Conservation (phyloP, 1,140 invertebrate species). For the Heliconius eleuchia region DNA sequence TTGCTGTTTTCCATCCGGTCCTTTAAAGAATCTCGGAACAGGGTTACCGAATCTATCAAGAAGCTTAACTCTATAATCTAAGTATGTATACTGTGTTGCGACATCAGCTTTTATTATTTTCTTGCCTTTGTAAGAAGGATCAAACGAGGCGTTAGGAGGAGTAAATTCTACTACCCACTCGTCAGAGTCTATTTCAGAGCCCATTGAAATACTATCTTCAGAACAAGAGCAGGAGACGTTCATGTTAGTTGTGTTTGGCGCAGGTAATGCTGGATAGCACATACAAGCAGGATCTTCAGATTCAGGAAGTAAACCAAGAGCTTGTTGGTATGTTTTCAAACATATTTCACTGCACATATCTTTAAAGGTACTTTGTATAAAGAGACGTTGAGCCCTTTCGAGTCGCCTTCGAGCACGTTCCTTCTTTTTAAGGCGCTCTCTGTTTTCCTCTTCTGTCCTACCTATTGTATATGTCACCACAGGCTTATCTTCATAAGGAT, state of each 20-base stretch:
- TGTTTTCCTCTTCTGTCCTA: conserved; percentile 71
- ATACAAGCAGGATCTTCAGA: conserved; percentile 62
- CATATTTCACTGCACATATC: conserved; percentile 74
- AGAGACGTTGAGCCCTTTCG: conserved; percentile 64
- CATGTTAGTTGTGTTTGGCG: conserved; percentile 47
- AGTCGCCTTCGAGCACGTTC: conserved; percentile 60
- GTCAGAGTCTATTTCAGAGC: conserved; percentile 68
- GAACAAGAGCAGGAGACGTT: conserved; percentile 69
- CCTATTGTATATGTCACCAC: conserved; percentile 67
- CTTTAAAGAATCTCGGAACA: conserved; percentile 69
- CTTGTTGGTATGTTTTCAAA: conserved; percentile 74
- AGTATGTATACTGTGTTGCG: conserved; percentile 63
- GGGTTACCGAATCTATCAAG: conserved; percentile 65
- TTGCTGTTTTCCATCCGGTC: conserved; percentile 68
- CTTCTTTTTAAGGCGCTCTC: conserved; percentile 58
- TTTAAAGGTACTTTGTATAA: conserved; percentile 69
- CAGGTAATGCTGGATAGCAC: conserved; percentile 58
- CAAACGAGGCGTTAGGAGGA: conserved; percentile 65
- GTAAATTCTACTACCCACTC: conserved; percentile 77
- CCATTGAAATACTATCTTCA: conserved; percentile 49
- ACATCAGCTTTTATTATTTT: conserved; percentile 58
- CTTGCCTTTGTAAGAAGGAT: conserved; percentile 61
- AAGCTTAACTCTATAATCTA: conserved; percentile 70
- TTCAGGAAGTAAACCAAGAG: conserved; percentile 62
- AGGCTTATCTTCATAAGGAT: conserved; percentile 73